A percentile compares a stretch with the other conserved stretches of the same genome.
phyloP scores from a whole-genome alignment of 1,140 invertebrate species.

The Eurosta solidaginis region DNA sequence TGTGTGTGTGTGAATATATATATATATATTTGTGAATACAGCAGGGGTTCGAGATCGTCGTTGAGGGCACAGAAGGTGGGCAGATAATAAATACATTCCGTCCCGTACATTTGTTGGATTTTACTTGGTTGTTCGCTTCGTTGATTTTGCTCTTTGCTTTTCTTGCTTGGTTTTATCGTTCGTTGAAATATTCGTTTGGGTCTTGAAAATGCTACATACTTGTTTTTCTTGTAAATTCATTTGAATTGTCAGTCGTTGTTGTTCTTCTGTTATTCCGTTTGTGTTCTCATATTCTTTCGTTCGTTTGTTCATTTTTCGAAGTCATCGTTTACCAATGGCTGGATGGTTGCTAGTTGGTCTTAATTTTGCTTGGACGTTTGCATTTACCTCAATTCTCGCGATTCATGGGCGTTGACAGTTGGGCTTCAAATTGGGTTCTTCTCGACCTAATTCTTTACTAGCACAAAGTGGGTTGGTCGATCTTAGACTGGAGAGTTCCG shows the following conservation, averaged over 20 bases:
- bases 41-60: not conserved
- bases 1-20: no score
- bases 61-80: conserved; percentile 11
- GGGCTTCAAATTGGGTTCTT: no score
- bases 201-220: no score
- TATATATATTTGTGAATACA: not conserved
- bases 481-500: no score
- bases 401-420: no score
- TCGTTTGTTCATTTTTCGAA: not conserved
- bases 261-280: not conserved
- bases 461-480: no score
- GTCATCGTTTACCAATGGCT: no score
- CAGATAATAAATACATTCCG: conserved; percentile 23
- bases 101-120: conserved; percentile 10
- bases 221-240: conserved; percentile 15
- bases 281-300: not conserved
- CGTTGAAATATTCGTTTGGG: conserved; percentile 8
- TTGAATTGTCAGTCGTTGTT: conserved; percentile 2
- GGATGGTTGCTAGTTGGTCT: not conserved
- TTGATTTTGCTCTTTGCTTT: not conserved
- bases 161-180: not conserved
- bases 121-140: conserved; percentile 22
- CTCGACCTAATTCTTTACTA: no score
- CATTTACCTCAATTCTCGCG: not conserved
- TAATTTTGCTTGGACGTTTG: conserved; percentile 14